Evolutionary conservation across 2,113 vertebrate species (phyloP), one percentile per base, ranked within the genome.

Genomic region (Notiomystis cincta): DNA sequence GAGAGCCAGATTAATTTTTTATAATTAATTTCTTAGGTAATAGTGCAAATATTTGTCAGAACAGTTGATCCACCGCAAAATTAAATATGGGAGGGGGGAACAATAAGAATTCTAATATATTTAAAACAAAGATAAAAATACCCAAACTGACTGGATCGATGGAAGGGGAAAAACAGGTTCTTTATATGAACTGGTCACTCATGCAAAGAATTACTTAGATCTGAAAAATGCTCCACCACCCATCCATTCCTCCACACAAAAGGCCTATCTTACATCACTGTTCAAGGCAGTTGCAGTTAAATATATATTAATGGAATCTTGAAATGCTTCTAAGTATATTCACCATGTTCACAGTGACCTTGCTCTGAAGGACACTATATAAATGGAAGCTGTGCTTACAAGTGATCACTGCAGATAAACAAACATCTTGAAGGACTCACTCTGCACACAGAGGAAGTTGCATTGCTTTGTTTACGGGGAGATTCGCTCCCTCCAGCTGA

Each of bases 21-120:
- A 27, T 67, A 67, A 86, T 86, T 86, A 67, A 86, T 58, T 96
- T 95, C 69, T 89, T 82, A 90, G 71, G 62, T 70, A 95, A 50
- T 66, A 81, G 30, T 60, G 83, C 45, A 95, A 93, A 89, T 91
- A 67, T 72, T 78, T 94, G 62, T 79, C 82, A 95, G 96, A 96
- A 67, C 48, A 87, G 70, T 72, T 70, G 69, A 87, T 89, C 22
- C 64, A 67, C 71, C 70, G 70, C n/a, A 82, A 94, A 92, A 87
- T 64, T 61, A 89, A 81, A 60, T 72, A 90, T 8, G 5, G 37
- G 5, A n/a, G 25, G 61, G 31, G 25, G 7, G 38, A 65, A 90
- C 57, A 89, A 67, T 44, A 45, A 73, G 87, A 87, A 56, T 21
- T 60, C 18, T 23, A 53, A 35, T 53, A 53, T 24, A 73, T 14